Conservation (phyloP, 1,140 invertebrate species). For the Capitella teleta region DNA sequence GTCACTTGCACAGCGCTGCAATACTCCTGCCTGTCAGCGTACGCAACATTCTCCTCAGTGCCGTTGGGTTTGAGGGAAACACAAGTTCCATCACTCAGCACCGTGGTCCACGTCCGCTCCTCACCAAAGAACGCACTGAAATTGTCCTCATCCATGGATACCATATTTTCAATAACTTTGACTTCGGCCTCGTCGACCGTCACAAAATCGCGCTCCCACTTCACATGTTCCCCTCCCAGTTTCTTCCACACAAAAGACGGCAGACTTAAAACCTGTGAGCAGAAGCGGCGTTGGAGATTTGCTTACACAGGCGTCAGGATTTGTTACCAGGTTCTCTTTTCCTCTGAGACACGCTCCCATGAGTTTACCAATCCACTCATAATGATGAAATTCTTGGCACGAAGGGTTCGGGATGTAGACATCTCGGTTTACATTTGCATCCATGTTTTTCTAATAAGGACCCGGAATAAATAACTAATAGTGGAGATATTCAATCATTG, state of each 20-base stretch:
- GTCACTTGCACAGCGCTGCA: conserved; percentile 25
- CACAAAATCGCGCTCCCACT: conserved; percentile 32
- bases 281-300: neutral
- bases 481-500: neutral
- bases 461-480: too few species aligned
- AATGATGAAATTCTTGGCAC: conserved; percentile 32
- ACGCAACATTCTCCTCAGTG: conserved; percentile 17
- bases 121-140: conserved; percentile 19
- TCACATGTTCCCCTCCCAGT: conserved; percentile 29
- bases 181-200: conserved; percentile 39
- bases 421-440: conserved; percentile 36
- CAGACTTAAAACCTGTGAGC: conserved; percentile 28
- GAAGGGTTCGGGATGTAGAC: conserved; percentile 35
- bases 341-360: conserved; percentile 41
- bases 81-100: conserved; percentile 30
- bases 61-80: conserved; percentile 22
- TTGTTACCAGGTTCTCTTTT: conserved; percentile 26
- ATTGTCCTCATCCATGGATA: conserved; percentile 26
- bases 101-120: conserved; percentile 30
- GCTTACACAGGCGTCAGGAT: neutral
- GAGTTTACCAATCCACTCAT: conserved; percentile 40
- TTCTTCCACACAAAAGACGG: conserved; percentile 40
- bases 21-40: conserved; percentile 32
- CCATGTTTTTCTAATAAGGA: conserved; percentile 27
- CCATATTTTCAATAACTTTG: conserved; percentile 21